Percentiles rank a stretch among this genome's conserved stretches.
Evolutionary conservation across 2,888 invertebrate genomes (phyloP).

Genomic region (Dicranocentrus wangi): DNA sequence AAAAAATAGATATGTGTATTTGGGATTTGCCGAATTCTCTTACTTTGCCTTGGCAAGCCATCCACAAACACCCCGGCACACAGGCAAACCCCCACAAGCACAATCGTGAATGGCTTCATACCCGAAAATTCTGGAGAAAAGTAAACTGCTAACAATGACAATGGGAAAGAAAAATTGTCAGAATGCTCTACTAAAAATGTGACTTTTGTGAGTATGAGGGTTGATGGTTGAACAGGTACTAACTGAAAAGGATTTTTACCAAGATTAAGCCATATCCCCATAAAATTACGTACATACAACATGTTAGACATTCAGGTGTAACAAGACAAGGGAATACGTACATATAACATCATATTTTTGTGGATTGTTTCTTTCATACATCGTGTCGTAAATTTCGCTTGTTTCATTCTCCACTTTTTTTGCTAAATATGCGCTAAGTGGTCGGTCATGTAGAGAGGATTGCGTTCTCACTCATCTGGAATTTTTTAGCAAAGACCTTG

Average conservation of each 20-base stretch:
- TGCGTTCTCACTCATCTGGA: constrained; percentile 43
- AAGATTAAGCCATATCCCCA: not conserved
- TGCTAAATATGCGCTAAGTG: constrained; percentile 20
- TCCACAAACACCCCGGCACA: constrained; percentile 25
- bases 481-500: constrained; percentile 37
- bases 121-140: not conserved
- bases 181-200: too few relatives aligned
- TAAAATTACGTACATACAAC: not conserved
- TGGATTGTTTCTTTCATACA: not conserved
- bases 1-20: not conserved
- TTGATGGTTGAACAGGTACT: too few relatives aligned
- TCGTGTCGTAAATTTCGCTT: not conserved
- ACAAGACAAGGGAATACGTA: not conserved
- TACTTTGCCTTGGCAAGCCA: constrained; percentile 27
- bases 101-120: constrained; percentile 2
- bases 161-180: not conserved
- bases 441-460: not conserved
- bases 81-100: constrained; percentile 15
- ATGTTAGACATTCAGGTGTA: not conserved
- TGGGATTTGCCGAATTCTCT: too few relatives aligned
- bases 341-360: not conserved
- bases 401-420: not conserved
- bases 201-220: too few relatives aligned
- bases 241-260: constrained; percentile 5
- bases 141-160: too few relatives aligned